Base-by-base conservation (phyloP, 1,140 invertebrate genomes). In the Diprion similis region DNA sequence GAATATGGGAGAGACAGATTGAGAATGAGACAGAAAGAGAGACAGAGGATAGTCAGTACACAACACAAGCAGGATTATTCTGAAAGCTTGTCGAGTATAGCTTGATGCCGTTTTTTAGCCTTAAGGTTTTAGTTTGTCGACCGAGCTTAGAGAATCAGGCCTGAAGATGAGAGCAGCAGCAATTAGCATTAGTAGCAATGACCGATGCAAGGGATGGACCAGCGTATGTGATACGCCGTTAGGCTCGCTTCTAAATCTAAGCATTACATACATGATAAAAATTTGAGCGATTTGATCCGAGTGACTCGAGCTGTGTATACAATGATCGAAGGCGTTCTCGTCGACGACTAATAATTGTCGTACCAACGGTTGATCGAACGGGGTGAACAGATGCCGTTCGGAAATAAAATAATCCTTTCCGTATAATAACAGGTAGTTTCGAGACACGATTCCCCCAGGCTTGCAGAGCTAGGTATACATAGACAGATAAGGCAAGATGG, bases 141-240 rank as follows among this genome's bases (percentile, higher is more conserved):
- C 51, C 51, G 51, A 59, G 51, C 7, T 59, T 59, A 59, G 84
- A 84, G 86, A 86, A 84, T 85, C 85, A 85, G 85, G 81, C 79
- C 84, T 83, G 84, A 85, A 85, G 83, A 86, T 83, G 84, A 86
- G 85, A 86, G 85, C 81, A 85, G 83, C 81, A 86, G 83, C 84
- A 83, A 66, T 73, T 47, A 81, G 81, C 83, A 83, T 84, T 78
- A 84, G 79, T 80, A 80, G 80, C 51, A 76, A 70, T 77, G 64
- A 46, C 17, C 51, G 67, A 15, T 73, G 70, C 13, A 66, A 59
- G 68, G 45, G 45, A 17, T 46, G 70, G 37, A 37, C 51, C 8
- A 59, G 51, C 51, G 51, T 59, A 17, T 59, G 51, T 13, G 6
- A 17, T 59, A 17, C n/a, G n/a, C n/a, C n/a, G n/a, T 59, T 59